Conservation (phyloP, 2,113 vertebrate species). For the Puntigrus tetrazona region DNA sequence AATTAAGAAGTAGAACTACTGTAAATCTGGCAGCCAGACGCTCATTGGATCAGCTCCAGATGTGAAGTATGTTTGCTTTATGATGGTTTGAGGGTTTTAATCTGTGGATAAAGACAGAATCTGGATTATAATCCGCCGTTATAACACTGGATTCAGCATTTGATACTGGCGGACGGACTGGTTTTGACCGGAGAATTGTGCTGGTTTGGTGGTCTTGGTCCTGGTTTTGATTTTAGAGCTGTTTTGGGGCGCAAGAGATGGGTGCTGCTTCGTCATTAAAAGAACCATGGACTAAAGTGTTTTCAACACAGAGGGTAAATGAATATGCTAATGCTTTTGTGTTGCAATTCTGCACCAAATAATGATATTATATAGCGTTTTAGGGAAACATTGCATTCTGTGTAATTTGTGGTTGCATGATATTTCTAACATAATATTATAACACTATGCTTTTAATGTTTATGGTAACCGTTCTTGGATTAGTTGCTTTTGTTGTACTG, state of each 20-base stretch:
- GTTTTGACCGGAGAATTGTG: background rate
- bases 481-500: background rate
- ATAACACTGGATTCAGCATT: background rate
- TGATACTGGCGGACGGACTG: background rate
- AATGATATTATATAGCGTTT: background rate
- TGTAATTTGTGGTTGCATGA: background rate
- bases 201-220: background rate
- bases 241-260: background rate
- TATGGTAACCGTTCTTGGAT: background rate
- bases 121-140: slow-evolving; percentile 28
- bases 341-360: background rate
- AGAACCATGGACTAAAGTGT: background rate
- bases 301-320: slow-evolving; percentile 31
- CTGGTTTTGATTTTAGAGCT: background rate
- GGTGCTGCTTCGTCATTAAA: background rate
- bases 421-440: background rate
- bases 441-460: background rate
- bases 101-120: slow-evolving; percentile 2
- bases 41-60: slow-evolving; percentile 11
- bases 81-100: slow-evolving; percentile 5
- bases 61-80: slow-evolving; percentile 1
- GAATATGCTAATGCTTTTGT: slow-evolving; percentile 13
- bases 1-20: background rate
- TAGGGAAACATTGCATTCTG: background rate
- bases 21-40: background rate